Conservation (phyloP, 2,113 vertebrate species). For the Talpa occidentalis region DNA sequence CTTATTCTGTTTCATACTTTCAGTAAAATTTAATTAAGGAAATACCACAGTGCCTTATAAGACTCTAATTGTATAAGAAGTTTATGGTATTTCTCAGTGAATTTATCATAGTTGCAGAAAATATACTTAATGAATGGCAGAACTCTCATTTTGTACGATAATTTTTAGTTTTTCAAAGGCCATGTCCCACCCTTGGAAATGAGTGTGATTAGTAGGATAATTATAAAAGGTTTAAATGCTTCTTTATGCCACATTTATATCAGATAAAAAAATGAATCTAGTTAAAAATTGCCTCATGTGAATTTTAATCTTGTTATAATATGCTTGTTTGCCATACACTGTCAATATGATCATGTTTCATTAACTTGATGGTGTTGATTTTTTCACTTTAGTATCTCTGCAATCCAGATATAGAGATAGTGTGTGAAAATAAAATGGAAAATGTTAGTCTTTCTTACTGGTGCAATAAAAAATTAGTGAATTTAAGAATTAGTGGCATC, state of each 20-base stretch:
- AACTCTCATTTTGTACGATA: background rate
- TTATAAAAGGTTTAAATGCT: background rate
- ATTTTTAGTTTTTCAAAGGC: background rate
- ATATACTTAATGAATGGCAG: background rate
- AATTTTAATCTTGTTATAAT: background rate
- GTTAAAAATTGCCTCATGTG: background rate
- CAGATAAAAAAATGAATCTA: background rate
- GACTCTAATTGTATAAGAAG: slow-evolving; percentile 31
- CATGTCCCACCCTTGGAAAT: background rate
- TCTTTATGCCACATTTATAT: background rate
- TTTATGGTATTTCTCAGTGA: slow-evolving; percentile 23
- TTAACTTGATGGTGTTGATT: background rate
- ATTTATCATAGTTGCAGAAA: slow-evolving; percentile 20
- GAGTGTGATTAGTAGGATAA: background rate
- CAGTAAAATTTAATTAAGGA: slow-evolving; percentile 48
- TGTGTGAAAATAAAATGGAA: slow-evolving; percentile 12
- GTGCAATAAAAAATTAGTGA: background rate
- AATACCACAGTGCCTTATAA: slow-evolving; percentile 4
- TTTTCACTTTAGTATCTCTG: background rate
- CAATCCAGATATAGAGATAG: background rate
- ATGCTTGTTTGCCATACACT: background rate
- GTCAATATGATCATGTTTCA: background rate
- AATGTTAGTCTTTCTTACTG: slow-evolving; percentile 17
- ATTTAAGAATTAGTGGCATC: slow-evolving; percentile 16
- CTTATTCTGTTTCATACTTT: slow-evolving; percentile 36